Base-by-base conservation (phyloP, 2,888 invertebrate species). In the Megamerina dolium region DNA sequence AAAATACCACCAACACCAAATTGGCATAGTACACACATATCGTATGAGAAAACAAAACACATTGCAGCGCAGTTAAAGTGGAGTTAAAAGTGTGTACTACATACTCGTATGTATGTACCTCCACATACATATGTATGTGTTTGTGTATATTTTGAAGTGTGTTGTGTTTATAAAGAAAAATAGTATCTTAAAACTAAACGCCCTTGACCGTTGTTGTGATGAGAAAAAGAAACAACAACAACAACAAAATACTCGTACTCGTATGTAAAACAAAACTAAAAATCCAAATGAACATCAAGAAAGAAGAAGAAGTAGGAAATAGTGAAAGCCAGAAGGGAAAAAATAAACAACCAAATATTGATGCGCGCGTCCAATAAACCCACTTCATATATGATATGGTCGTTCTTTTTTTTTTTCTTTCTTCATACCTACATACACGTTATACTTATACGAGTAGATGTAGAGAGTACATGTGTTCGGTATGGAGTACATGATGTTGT, bases 171-270 rank as follows among this genome's bases (percentile, higher is more conserved):
- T n/a, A n/a, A n/a, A n/a, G n/a, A n/a, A 34, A 30, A 36, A 29
- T 27, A 33, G 41, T 35, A 41, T 36, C 41, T 41, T 31, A 26
- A 31, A 37, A 37, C 43, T 37, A 43, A 32, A 43, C 43, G 43
- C 43, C 43, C 43, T 43, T 43, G 43, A 43, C 43, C 43, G 43
- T 43, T 26, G 43, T 37, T 27, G 12, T n/a, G n/a, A n/a, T n/a
- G n/a, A n/a, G n/a, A n/a, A n/a, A n/a, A n/a, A n/a, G n/a, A n/a
- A n/a, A n/a, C n/a, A n/a, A n/a, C n/a, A n/a, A n/a, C n/a, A n/a
- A n/a, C n/a, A n/a, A n/a, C n/a, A n/a, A n/a, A n/a, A n/a, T n/a
- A n/a, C n/a, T n/a, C n/a, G n/a, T n/a, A n/a, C n/a, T n/a, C n/a
- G n/a, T n/a, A n/a, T n/a, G n/a, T n/a, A n/a, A n/a, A n/a, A n/a